Percentiles rank a stretch among this genome's conserved stretches.
Conservation (phyloP, 1,140 invertebrate species). For the Drosophila tsacasi region DNA sequence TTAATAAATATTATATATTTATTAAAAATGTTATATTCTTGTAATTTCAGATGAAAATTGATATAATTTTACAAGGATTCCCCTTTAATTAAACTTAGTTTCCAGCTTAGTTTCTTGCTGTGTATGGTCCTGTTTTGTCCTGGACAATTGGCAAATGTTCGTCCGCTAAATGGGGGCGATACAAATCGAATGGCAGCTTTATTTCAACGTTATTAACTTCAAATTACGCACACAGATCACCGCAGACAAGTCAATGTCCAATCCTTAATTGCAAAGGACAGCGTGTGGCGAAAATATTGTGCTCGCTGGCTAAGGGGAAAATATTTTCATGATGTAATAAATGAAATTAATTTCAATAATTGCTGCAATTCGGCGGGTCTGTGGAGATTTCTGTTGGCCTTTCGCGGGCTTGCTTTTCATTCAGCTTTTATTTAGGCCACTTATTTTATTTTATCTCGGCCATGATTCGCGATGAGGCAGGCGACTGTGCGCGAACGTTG, state of each 20-base stretch:
- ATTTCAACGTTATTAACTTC: constrained; percentile 75
- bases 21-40: not conserved
- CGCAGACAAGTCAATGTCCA: constrained; percentile 43
- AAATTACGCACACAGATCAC: constrained; percentile 56
- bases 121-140: constrained; percentile 23
- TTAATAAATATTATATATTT: not conserved
- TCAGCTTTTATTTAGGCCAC: constrained; percentile 75
- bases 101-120: not conserved
- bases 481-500: constrained; percentile 59
- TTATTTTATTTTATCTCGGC: constrained; percentile 74
- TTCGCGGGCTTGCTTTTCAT: not conserved
- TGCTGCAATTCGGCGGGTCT: constrained; percentile 61
- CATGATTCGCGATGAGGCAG: constrained; percentile 41
- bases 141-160: constrained; percentile 34
- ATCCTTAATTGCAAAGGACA: constrained; percentile 71
- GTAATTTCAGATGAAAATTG: no score
- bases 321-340: constrained; percentile 81
- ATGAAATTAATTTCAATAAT: constrained; percentile 83
- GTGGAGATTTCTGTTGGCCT: constrained; percentile 12
- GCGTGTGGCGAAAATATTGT: constrained; percentile 69
- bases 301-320: constrained; percentile 26
- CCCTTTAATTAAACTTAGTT: not conserved
- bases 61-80: not conserved
- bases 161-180: constrained; percentile 42
- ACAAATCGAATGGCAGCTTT: constrained; percentile 63